A percentile compares a stretch with the other conserved stretches of the same genome.
These are phyloP conservation scores for Urosaurus nigricauda DNA, from an alignment of 2,797 vertebrate genomes.

Conservation along the genomic window DNA sequence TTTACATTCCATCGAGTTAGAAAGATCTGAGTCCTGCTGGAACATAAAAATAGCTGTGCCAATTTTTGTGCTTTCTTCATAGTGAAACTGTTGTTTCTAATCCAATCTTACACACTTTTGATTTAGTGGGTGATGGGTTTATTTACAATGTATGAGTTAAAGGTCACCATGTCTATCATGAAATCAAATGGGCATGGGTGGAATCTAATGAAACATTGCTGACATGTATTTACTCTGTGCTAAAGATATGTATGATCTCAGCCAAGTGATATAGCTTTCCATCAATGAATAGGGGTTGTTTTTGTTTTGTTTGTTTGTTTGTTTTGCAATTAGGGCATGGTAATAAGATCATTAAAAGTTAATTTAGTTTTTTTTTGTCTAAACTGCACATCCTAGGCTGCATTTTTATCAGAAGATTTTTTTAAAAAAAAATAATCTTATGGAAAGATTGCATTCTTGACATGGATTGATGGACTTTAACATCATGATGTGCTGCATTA, in stretches of 20 bases:
- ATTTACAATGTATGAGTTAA: no score
- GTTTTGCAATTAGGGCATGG: not conserved
- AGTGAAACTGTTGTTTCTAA: no score
- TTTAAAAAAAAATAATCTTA: slow-evolving; percentile 44
- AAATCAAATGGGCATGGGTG: no score
- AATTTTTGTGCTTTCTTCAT: no score
- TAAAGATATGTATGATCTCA: no score
- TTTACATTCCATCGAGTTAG: not conserved
- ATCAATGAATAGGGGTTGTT: not conserved
- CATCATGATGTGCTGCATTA: slow-evolving; percentile 60
- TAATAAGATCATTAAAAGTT: not conserved
- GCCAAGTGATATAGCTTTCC: not conserved
- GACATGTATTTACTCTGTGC: no score
- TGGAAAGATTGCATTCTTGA: slow-evolving; percentile 54
- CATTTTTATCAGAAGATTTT: slow-evolving; percentile 39
- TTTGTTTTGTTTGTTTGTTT: not conserved
- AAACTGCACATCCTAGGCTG: slow-evolving; percentile 18
- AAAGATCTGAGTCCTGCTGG: not conserved
- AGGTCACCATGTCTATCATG: no score
- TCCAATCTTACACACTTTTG: no score
- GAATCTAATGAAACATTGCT: no score
- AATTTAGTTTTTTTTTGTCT: slow-evolving; percentile 8
- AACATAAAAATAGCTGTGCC: no score
- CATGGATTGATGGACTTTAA: slow-evolving; percentile 60
- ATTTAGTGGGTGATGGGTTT: no score